Base-by-base conservation (phyloP, 2,888 invertebrate species). In the Stenodera caucasica region DNA sequence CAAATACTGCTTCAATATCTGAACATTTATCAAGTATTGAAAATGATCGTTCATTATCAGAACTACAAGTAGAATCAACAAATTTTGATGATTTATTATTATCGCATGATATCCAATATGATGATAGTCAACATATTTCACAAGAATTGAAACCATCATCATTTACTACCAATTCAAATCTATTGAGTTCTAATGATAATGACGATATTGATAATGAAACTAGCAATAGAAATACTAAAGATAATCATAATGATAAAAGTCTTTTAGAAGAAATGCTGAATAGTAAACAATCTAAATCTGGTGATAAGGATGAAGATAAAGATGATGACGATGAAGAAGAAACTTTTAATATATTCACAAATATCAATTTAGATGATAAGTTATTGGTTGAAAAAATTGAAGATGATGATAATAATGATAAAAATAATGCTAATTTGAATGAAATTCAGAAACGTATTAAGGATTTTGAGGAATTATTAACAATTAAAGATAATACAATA, bases 401-500 rank as follows among this genome's bases (percentile, higher is more conserved):
- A 29, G 57, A 63, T 49, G 11, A 11, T 23, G 58, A 35, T 8
- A 52, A 55, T 45, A 57, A 45, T 60, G 29, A 32, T 55, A 52
- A 50, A 8, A 45, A 53, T 49, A 35, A 29, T 55, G 57, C 57
- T 8, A 58, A 33, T 49, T 33, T 53, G 58, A 59, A 58, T 37
- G 70, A 72, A 49, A 50, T 69, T n/a, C 61, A 61, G 12, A 70
- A 68, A 59, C 63, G 62, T 55, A 66, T 83, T 4, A 81, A 79
- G 51, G 80, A 82, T 64, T 75, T 82, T 32, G 81, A 83, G 68
- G 82, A 83, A 64, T 61, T 81, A 55, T 64, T 83, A 49, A 78
- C 80, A 55, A 78, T 81, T 18, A 84, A 83, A 69, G 82, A 82
- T 67, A 80, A 77, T n/a, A 78, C 81, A 26, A 81, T 83, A 11